Evolutionary conservation across 2,113 vertebrate genomes (phyloP).

Genomic region (Himantopus leucocephalus): DNA sequence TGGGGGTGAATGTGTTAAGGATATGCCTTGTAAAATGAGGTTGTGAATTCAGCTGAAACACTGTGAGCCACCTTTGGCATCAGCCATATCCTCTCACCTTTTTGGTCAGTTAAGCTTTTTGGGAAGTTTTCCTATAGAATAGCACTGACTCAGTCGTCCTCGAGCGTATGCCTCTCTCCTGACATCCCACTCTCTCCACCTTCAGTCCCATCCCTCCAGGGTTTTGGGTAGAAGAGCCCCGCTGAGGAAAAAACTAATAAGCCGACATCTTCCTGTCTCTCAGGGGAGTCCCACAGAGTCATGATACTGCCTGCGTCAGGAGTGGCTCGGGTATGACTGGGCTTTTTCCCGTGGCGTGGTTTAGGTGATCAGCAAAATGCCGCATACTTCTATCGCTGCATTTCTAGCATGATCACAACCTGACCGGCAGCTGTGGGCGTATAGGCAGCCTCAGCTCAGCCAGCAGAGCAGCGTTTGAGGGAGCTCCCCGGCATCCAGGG

Average conservation of each 20-base stretch:
- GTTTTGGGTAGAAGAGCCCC: background rate
- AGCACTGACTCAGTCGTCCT: background rate
- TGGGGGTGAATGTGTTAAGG: too few relatives aligned
- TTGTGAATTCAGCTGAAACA: background rate
- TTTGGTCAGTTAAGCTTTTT: background rate
- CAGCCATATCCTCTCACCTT: background rate
- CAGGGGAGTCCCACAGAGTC: background rate
- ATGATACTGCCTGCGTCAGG: background rate
- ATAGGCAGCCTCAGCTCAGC: too few relatives aligned
- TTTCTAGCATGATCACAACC: background rate
- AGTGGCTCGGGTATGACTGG: fast-evolving
- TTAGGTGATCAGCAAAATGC: background rate
- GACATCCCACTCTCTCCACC: background rate
- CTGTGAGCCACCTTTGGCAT: background rate
- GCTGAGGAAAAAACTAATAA: background rate
- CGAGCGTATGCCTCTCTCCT: background rate
- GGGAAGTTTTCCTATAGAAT: background rate
- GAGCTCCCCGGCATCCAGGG: too few relatives aligned
- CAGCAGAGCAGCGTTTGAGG: too few relatives aligned
- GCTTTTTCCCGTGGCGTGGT: background rate
- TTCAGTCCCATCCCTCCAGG: background rate
- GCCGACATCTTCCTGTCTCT: background rate
- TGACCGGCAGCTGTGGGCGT: too few relatives aligned
- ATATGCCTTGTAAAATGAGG: background rate
- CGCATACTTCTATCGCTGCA: fast-evolving